Evolutionary conservation across 2,113 vertebrate genomes (phyloP).

Genomic region (Nerophis ophidion): DNA sequence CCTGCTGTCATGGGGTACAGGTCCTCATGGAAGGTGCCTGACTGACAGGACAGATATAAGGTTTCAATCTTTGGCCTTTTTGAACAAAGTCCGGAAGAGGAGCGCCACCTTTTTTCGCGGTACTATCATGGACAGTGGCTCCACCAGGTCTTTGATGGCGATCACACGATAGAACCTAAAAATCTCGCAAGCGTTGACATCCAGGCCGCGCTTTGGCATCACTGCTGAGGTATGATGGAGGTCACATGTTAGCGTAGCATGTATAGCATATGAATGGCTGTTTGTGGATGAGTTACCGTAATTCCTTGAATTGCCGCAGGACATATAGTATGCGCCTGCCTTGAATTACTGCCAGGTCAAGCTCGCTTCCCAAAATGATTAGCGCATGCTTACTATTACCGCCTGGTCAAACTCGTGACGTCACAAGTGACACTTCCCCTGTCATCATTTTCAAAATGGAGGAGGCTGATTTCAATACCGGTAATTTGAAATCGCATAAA

Average conservation of each 20-base stretch:
- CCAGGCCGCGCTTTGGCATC: conserved; percentile 93
- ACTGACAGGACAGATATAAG: conserved; percentile 61
- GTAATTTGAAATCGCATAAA: too few relatives aligned
- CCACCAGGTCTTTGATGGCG: conserved; percentile 79
- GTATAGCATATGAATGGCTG: too few relatives aligned
- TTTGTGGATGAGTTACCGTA: too few relatives aligned
- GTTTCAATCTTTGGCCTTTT: background rate
- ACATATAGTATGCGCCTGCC: too few relatives aligned
- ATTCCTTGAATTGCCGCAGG: too few relatives aligned
- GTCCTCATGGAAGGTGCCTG: conserved; percentile 84
- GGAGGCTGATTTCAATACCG: too few relatives aligned
- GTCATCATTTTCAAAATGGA: too few relatives aligned
- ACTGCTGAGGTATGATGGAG: conserved; percentile 62
- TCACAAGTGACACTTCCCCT: too few relatives aligned
- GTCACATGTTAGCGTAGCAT: background rate
- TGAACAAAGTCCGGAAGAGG: background rate
- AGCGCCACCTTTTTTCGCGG: conserved; percentile 69
- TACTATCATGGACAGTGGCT: conserved; percentile 89
- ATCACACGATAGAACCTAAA: conserved; percentile 93
- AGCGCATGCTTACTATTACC: too few relatives aligned
- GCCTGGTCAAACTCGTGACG: too few relatives aligned
- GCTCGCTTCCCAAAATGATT: too few relatives aligned
- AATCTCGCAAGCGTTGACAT: conserved; percentile 84
- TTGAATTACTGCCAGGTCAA: too few relatives aligned
- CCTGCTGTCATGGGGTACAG: conserved; percentile 87